Base-by-base conservation (phyloP, 1,140 invertebrate species). In the Heliconius melpomene region DNA sequence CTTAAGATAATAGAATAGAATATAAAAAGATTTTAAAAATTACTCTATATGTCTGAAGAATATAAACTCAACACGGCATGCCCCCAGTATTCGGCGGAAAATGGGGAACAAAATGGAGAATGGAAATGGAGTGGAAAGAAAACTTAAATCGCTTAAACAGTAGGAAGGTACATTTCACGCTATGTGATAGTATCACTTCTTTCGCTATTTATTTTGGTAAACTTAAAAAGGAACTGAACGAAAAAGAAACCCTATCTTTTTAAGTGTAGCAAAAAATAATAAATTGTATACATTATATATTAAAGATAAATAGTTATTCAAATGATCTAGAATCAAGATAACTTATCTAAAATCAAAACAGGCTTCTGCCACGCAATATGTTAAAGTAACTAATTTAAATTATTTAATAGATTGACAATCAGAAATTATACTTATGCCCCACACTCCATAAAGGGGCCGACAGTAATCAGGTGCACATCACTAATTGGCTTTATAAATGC, bases 401-500 rank as follows among this genome's bases (percentile, higher is more conserved):
- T 72, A 50, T 72, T 72, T 50, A 72, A 38, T 71, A 32, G 70
- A 8, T 70, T 54, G 66, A 76, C 57, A 38, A 76, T 26, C 66
- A 32, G 75, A 77, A 71, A 70, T 46, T 77, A 76, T 70, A 38
- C 26, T 76, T 66, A 76, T 66, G 50, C 74, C 54, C 54, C 57
- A 57, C 74, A 75, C 74, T 57, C 36, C 74, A 54, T 78, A 72
- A 72, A 75, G 52, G 74, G 50, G 57, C 26, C n/a, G 46, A 52
- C 73, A 70, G 73, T 75, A 54, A 79, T 75, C 78, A 60, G 29
- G 57, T 75, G 60, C 75, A 75, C 75, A 76, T 50, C 79, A 74
- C 79, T 80, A 77, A 80, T 77, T 80, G 74, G 52, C 26, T 80
- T 40, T 80, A 74, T 71, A 79, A 38, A 80, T 57, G 26, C 36